Conservation (phyloP, 2,113 vertebrate species). For the Scartelaos histophorus region DNA sequence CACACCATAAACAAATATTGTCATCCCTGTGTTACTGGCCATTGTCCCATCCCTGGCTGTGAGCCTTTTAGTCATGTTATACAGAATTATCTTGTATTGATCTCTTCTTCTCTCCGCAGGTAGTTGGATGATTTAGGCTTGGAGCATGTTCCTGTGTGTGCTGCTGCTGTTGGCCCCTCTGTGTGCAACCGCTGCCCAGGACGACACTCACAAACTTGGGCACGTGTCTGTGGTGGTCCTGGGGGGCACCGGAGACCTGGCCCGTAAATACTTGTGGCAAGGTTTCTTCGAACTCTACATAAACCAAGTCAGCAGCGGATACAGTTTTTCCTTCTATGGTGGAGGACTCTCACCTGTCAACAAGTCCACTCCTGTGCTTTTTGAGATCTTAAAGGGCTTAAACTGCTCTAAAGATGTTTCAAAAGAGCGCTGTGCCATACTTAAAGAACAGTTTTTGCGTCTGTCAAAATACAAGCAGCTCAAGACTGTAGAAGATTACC, state of each 20-base stretch:
- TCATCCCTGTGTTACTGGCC: no score
- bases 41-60: no score
- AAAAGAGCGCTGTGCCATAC: conserved; percentile 76
- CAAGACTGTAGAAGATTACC: conserved; percentile 81
- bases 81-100: not conserved
- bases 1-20: no score
- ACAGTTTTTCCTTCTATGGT: conserved; percentile 90
- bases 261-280: conserved; percentile 94
- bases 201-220: conserved; percentile 70
- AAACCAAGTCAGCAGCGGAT: conserved; percentile 79
- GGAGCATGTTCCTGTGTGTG: conserved; percentile 72
- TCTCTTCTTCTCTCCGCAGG: conserved; percentile 34
- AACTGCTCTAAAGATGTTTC: conserved; percentile 75
- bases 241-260: conserved; percentile 91
- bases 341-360: conserved; percentile 74
- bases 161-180: conserved; percentile 69
- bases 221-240: conserved; percentile 88
- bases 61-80: no score
- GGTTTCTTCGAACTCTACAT: conserved; percentile 90
- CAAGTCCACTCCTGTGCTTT: conserved; percentile 76
- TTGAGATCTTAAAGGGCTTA: conserved; percentile 83
- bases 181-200: conserved; percentile 49
- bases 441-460: conserved; percentile 87
- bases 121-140: conserved; percentile 29
- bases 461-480: conserved; percentile 86